A percentile compares a stretch with the other conserved stretches of the same genome.
These are phyloP conservation scores for Connochaetes taurinus DNA, from an alignment of 2,113 vertebrate species.

Conservation along the genomic window DNA sequence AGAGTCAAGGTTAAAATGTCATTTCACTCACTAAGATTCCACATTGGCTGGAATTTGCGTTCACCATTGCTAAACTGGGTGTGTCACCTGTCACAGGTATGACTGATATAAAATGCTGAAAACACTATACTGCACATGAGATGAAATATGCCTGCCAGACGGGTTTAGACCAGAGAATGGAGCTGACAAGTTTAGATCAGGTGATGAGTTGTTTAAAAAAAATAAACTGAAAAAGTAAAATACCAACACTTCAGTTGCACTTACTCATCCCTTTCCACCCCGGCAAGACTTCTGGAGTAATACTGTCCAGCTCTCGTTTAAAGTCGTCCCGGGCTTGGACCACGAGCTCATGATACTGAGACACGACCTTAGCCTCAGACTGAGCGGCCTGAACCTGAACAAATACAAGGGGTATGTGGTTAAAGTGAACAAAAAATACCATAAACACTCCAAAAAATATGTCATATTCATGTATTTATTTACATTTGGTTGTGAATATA, in stretches of 20 bases:
- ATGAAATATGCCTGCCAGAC: background rate
- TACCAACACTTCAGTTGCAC: slow-evolving; percentile 55
- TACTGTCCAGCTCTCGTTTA: slow-evolving; percentile 91
- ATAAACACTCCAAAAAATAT: background rate
- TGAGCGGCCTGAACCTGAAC: slow-evolving; percentile 91
- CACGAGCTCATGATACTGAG: slow-evolving; percentile 95
- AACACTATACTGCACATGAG: background rate
- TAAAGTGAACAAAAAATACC: background rate
- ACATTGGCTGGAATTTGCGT: background rate
- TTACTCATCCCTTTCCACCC: slow-evolving; percentile 97
- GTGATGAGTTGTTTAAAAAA: background rate
- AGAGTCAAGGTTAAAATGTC: background rate
- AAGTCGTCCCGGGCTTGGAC: slow-evolving; percentile 92
- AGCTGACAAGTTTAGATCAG: background rate
- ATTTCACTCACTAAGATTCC: background rate
- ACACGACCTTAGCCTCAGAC: slow-evolving; percentile 92
- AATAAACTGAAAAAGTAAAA: background rate
- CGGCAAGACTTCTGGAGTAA: slow-evolving; percentile 92
- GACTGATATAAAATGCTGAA: background rate
- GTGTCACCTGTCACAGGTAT: background rate
- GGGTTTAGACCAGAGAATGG: background rate
- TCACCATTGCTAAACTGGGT: background rate
- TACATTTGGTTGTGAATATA: background rate
- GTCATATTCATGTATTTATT: background rate
- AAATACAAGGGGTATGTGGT: background rate